These are phyloP conservation scores for Alaudala cheleensis DNA, from an alignment of 2,113 vertebrate species.

Conservation along the genomic window DNA sequence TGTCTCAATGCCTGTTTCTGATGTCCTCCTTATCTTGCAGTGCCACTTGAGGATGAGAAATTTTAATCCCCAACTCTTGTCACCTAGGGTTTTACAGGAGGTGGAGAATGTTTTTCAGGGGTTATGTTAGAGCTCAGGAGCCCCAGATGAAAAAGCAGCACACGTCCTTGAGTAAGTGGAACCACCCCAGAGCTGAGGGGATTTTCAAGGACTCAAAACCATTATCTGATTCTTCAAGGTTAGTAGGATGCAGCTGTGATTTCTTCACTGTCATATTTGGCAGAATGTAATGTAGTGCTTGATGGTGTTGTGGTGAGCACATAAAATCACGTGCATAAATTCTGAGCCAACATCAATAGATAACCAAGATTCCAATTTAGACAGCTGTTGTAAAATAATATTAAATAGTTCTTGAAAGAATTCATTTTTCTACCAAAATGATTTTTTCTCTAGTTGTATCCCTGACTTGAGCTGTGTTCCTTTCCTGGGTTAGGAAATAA, in stretches of 20 bases:
- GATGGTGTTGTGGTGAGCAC: neutral
- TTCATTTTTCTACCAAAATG: neutral
- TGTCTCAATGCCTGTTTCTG: neutral
- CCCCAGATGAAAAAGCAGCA: neutral
- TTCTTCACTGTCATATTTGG: neutral
- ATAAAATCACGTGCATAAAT: neutral
- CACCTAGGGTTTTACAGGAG: neutral
- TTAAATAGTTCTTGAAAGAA: neutral
- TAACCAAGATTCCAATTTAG: neutral
- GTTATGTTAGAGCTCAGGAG: neutral
- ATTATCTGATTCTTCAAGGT: neutral
- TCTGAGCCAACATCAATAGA: neutral
- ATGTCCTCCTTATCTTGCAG: neutral
- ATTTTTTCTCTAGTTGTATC: neutral
- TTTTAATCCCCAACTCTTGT: slow-evolving; percentile 20
- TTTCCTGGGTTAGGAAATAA: neutral
- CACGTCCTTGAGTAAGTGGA: neutral
- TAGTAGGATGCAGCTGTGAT: neutral
- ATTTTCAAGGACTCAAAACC: neutral
- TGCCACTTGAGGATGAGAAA: slow-evolving; percentile 2
- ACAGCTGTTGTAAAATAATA: neutral
- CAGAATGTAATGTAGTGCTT: neutral
- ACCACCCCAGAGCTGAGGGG: neutral
- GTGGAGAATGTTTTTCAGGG: neutral
- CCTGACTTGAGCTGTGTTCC: neutral